A percentile compares a stretch with the other conserved stretches of the same genome.
Evolutionary conservation across 2,888 invertebrate genomes (phyloP).

Genomic region (Mimas tiliae): DNA sequence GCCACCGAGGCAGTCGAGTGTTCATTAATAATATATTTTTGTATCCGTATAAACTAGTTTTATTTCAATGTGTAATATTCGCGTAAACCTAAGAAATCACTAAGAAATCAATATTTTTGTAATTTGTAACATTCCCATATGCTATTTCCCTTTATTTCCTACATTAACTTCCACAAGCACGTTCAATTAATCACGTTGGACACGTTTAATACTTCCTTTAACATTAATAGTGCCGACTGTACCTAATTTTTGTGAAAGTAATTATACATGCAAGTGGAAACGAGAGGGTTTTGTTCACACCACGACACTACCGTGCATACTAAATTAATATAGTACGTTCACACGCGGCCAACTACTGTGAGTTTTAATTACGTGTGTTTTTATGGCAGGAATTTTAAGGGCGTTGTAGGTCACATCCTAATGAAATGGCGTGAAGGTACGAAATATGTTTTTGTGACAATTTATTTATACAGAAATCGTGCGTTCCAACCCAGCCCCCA

Average conservation of each 20-base stretch:
- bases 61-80: too few relatives aligned
- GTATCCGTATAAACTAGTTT: too few relatives aligned
- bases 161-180: neutral
- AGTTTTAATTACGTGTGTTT: slow-evolving; percentile 14
- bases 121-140: too few relatives aligned
- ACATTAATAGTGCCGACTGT: slow-evolving; percentile 3
- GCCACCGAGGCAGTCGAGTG: too few relatives aligned
- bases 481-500: too few relatives aligned
- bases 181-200: neutral
- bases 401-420: slow-evolving; percentile 21
- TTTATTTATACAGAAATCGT: neutral
- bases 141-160: too few relatives aligned
- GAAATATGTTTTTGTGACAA: neutral
- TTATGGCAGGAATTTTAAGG: slow-evolving; percentile 13
- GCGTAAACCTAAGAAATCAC: too few relatives aligned
- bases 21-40: too few relatives aligned
- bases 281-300: slow-evolving; percentile 24
- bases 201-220: neutral
- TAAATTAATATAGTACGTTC: slow-evolving; percentile 11
- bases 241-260: slow-evolving; percentile 36
- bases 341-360: slow-evolving; percentile 3
- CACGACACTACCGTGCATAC: slow-evolving; percentile 6
- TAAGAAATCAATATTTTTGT: too few relatives aligned
- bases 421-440: neutral
- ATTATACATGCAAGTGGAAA: slow-evolving; percentile 54